These are phyloP conservation scores for Drosophila baimaii DNA, from an alignment of 1,140 invertebrate species.

Conservation along the genomic window DNA sequence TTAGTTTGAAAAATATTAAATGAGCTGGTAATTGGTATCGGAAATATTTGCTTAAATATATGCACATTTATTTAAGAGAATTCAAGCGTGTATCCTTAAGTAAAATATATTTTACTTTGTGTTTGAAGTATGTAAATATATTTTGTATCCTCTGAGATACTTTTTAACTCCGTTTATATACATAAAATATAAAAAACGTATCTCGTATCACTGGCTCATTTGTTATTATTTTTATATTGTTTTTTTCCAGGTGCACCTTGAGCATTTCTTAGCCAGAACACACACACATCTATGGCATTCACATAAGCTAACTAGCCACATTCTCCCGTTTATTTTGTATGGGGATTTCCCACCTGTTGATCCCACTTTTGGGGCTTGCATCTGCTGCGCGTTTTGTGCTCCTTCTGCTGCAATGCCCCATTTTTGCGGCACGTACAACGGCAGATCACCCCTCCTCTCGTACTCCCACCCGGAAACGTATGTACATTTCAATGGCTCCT, in stretches of 20 bases:
- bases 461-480: conserved; percentile 13
- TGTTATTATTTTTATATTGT: too few relatives aligned
- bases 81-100: too few relatives aligned
- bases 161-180: too few relatives aligned
- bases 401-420: conserved; percentile 4
- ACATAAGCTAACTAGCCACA: conserved; percentile 13
- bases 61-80: background rate
- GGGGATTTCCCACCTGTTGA: conserved; percentile 25
- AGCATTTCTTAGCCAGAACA: conserved; percentile 1
- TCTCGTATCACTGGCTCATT: too few relatives aligned
- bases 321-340: conserved; percentile 5
- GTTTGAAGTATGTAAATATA: background rate
- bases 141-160: too few relatives aligned
- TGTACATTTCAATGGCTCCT: conserved; percentile 36
- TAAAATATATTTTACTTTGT: background rate
- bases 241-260: too few relatives aligned
- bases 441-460: background rate
- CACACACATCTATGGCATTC: background rate
- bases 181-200: too few relatives aligned
- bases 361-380: background rate
- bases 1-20: background rate
- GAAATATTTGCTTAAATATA: background rate
- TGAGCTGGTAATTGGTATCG: background rate
- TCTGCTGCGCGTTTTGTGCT: conserved; percentile 7
- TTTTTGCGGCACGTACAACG: conserved; percentile 27